Base-by-base conservation (phyloP, 2,888 invertebrate species). In the Heliconius ismenius region DNA sequence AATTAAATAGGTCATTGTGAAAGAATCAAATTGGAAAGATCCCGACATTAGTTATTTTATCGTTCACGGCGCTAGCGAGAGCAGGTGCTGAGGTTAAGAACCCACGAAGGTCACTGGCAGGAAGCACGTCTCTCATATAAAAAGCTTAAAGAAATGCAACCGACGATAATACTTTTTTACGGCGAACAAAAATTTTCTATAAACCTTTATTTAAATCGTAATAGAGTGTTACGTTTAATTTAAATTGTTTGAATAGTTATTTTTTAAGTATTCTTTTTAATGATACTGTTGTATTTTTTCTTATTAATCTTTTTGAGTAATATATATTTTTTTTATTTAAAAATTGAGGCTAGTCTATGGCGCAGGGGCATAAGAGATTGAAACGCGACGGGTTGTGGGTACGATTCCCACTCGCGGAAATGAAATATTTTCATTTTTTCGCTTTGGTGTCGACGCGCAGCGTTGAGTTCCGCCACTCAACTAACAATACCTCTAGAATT, bases 71-170 rank as follows among this genome's bases (percentile, higher is more conserved):
- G 54, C 21, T 21, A 21, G 54, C 64, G 58, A 68, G 70, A 74
- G 75, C 79, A 78, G 76, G 79, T 79, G 79, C 74, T 73, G 75
- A 78, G 80, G 80, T 80, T 70, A 75, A 76, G 39, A 75, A 78
- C 79, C 80, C 73, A 36, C 63, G 75, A 77, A 75, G 79, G 78
- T 76, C 79, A 75, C 64, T 49, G 68, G 72, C 79, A 75, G 78
- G 78, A 79, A 78, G 74, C 79, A 73, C 49, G 75, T 73, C 58
- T 69, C 70, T 75, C 54, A 58, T 76, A 72, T 79, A 69, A 67
- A 73, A 76, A 76, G 68, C n/a, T 75, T 32, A 68, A 64, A 69
- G 68, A 77, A 77, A 79, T 77, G 64, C 69, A 75, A n/a, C 54
- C 15, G 69, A 76, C 63, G 49, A 58, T 64, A 72, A 43, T 43